Percentiles rank a stretch among this genome's conserved stretches.
These are phyloP conservation scores for Xenotilapia longispinis DNA, from an alignment of 2,113 vertebrate genomes.

Conservation along the genomic window DNA sequence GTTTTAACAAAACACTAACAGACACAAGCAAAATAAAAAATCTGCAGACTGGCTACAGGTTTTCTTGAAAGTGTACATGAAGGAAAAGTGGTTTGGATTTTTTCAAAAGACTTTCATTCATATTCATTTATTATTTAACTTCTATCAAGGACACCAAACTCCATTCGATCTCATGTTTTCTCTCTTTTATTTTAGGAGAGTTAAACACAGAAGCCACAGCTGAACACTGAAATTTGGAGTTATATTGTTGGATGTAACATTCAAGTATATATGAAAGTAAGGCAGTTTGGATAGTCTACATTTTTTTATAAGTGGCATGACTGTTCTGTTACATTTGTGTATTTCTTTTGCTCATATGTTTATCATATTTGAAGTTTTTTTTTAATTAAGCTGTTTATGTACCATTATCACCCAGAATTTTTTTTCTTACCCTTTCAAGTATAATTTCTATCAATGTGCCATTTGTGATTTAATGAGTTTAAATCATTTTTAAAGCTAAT, in stretches of 20 bases:
- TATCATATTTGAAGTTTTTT: background rate
- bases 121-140: background rate
- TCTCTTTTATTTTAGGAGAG: background rate
- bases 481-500: background rate
- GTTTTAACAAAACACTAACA: background rate
- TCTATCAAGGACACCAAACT: background rate
- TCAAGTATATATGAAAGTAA: background rate
- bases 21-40: background rate
- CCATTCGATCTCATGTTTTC: background rate
- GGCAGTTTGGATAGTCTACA: background rate
- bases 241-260: background rate
- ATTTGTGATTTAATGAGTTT: background rate
- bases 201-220: background rate
- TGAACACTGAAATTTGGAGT: background rate
- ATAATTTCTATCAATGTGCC: background rate
- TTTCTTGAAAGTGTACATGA: background rate
- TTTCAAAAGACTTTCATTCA: background rate
- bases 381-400: background rate
- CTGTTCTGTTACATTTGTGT: background rate
- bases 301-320: constrained; percentile 13
- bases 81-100: background rate
- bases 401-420: background rate
- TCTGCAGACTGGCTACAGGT: background rate
- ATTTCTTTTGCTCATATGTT: background rate
- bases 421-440: background rate